These are phyloP conservation scores for Phataginus tricuspis DNA, from an alignment of 2,797 vertebrate species.

Conservation along the genomic window DNA sequence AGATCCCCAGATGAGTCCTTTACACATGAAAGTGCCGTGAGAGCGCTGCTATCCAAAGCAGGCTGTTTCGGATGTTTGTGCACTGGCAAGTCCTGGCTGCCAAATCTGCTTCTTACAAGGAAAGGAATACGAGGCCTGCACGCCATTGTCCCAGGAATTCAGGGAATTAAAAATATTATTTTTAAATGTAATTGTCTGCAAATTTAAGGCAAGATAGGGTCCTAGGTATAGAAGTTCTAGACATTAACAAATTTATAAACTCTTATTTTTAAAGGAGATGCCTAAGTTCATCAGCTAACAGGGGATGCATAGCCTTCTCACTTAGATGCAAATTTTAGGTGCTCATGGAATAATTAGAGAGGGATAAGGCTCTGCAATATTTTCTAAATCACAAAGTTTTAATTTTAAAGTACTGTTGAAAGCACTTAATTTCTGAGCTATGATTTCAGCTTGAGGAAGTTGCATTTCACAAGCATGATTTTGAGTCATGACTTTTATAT, in stretches of 20 bases:
- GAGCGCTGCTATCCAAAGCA: neutral
- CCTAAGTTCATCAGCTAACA: neutral
- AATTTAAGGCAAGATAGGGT: neutral
- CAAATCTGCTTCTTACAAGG: neutral
- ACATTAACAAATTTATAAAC: neutral
- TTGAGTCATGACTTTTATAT: constrained; percentile 41
- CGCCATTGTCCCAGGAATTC: neutral
- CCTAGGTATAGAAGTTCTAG: neutral
- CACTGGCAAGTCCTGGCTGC: neutral
- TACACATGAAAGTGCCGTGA: neutral
- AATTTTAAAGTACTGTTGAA: constrained; percentile 16
- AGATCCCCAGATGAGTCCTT: neutral
- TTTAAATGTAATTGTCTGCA: neutral
- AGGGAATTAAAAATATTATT: neutral
- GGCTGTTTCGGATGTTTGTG: neutral
- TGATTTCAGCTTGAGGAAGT: constrained; percentile 41
- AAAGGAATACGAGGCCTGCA: neutral
- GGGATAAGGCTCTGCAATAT: neutral
- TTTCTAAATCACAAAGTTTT: constrained; percentile 40
- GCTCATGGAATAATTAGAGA: neutral
- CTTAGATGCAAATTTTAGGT: neutral
- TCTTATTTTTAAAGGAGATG: neutral
- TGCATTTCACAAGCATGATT: constrained; percentile 49
- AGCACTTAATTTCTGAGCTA: constrained; percentile 18
- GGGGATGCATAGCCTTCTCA: neutral